phyloP scores from a whole-genome alignment of 2,797 vertebrate species.

The Sebastes hubbsi region DNA sequence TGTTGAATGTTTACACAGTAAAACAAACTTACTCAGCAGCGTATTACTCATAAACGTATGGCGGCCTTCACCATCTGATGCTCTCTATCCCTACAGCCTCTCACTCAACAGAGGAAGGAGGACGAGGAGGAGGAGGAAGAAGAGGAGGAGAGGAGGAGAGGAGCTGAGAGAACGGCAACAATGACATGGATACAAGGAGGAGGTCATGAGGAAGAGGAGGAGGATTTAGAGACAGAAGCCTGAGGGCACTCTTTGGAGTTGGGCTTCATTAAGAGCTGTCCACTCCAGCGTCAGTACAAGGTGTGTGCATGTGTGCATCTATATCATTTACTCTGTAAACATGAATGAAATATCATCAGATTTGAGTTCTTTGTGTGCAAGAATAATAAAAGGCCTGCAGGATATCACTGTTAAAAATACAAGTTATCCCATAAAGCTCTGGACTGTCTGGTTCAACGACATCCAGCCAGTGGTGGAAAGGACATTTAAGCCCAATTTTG shows the following conservation, averaged over 20 bases:
- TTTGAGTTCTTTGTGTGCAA: not conserved
- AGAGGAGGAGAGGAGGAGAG: slow-evolving; percentile 28
- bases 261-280: slow-evolving; percentile 43
- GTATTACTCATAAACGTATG: slow-evolving; percentile 4
- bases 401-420: not conserved
- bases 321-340: not conserved
- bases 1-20: slow-evolving; percentile 49
- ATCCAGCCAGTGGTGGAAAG: not conserved
- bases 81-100: not conserved
- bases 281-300: not conserved
- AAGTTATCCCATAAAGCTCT: not conserved
- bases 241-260: slow-evolving; percentile 33
- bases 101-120: slow-evolving; percentile 55
- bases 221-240: slow-evolving; percentile 38
- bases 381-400: not conserved
- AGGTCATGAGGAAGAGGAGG: slow-evolving; percentile 18
- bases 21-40: slow-evolving; percentile 34
- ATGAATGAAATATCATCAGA: not conserved
- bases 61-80: slow-evolving; percentile 32
- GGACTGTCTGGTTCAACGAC: not conserved
- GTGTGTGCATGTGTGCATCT: not conserved
- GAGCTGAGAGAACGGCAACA: slow-evolving; percentile 46
- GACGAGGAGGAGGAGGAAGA: slow-evolving; percentile 9
- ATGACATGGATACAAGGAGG: slow-evolving; percentile 9
- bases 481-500: not conserved